Evolutionary conservation across 2,797 vertebrate species (phyloP).

Genomic region (Anomalospiza imberbis): DNA sequence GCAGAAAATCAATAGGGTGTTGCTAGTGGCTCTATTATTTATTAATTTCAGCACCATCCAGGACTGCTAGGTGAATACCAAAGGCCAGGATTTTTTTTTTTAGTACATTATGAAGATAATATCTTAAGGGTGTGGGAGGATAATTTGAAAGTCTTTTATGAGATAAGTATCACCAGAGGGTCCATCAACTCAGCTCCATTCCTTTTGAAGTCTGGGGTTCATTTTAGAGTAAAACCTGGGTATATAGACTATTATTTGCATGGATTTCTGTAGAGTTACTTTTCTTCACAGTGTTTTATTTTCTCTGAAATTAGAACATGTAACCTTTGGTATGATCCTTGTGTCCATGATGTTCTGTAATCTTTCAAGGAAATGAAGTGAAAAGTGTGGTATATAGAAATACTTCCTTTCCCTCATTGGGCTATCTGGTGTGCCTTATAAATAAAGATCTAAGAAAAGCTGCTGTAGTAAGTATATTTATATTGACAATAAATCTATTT

Average conservation of each 20-base stretch:
- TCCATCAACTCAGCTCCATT: neutral
- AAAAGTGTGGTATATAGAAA: slow-evolving; percentile 17
- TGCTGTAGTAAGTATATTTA: slow-evolving; percentile 61
- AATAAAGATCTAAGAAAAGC: slow-evolving; percentile 61
- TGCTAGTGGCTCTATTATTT: slow-evolving; percentile 55
- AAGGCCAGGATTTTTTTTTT: neutral
- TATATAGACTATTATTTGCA: neutral
- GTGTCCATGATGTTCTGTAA: neutral
- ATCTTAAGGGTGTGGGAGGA: neutral
- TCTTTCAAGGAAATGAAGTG: slow-evolving; percentile 32
- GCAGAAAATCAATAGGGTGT: slow-evolving; percentile 51
- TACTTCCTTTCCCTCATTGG: neutral
- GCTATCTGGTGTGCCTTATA: slow-evolving; percentile 38
- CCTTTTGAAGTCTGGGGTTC: neutral
- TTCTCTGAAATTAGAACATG: neutral
- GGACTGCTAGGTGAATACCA: slow-evolving; percentile 1
- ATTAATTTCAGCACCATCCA: slow-evolving; percentile 44
- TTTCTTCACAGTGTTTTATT: neutral
- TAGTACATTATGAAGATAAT: neutral
- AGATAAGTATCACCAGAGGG: neutral
- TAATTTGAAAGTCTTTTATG: slow-evolving; percentile 9
- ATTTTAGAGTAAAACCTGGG: neutral
- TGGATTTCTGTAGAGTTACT: neutral
- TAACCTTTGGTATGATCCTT: neutral
- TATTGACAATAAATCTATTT: slow-evolving; percentile 58